Evolutionary conservation across 2,888 invertebrate species (phyloP).

Genomic region (Scaptomyza cyrtandrae): DNA sequence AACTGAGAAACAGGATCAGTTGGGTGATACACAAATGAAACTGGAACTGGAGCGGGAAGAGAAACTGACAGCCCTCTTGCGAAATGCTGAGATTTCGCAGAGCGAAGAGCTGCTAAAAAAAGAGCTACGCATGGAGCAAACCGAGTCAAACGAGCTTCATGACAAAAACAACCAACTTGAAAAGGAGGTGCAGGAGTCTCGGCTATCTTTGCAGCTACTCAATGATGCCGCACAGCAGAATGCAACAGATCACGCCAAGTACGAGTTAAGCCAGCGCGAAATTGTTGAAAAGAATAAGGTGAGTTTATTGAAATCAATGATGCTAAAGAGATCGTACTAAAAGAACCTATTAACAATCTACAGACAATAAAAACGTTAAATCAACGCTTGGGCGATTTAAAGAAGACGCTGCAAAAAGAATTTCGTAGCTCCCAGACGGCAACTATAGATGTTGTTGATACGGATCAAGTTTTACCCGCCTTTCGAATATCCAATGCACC

Average conservation of each 20-base stretch:
- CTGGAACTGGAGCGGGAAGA: constrained; percentile 88
- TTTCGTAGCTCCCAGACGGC: constrained; percentile 84
- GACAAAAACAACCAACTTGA: constrained; percentile 86
- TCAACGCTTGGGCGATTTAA: constrained; percentile 94
- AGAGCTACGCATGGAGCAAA: constrained; percentile 89
- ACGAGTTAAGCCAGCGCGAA: constrained; percentile 85
- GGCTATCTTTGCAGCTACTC: constrained; percentile 66
- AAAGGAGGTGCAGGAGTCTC: constrained; percentile 85
- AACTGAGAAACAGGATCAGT: constrained; percentile 75
- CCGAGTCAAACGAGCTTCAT: constrained; percentile 86
- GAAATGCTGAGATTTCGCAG: constrained; percentile 93
- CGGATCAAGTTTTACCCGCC: constrained; percentile 49
- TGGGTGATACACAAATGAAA: constrained; percentile 68
- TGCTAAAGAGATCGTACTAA: neutral
- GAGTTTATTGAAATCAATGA: neutral
- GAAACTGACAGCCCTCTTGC: constrained; percentile 90
- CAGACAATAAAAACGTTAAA: constrained; percentile 95
- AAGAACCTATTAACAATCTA: neutral
- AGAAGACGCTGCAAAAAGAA: constrained; percentile 95
- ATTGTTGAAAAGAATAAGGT: constrained; percentile 88
- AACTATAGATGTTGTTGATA: constrained; percentile 56
- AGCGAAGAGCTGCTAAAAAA: constrained; percentile 91
- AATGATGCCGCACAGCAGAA: constrained; percentile 66
- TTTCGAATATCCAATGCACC: constrained; percentile 48
- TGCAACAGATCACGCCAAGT: constrained; percentile 69